Evolutionary conservation across 2,113 vertebrate species (phyloP).

Genomic region (Acanthochromis polyacanthus): DNA sequence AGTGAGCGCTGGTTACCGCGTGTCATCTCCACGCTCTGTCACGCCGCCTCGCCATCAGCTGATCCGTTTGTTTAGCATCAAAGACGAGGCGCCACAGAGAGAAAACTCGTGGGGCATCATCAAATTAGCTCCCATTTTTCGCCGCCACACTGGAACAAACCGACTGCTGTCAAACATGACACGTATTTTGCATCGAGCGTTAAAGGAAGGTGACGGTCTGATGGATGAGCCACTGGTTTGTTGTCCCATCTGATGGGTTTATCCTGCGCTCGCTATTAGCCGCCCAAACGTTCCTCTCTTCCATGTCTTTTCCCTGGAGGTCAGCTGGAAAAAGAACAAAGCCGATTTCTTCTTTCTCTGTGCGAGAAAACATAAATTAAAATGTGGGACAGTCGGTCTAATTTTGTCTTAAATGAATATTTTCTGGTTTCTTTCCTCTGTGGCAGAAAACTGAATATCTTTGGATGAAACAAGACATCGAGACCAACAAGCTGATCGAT

Average conservation of each 20-base stretch:
- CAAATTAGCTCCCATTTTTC: constrained; percentile 29
- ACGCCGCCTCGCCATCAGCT: constrained; percentile 38
- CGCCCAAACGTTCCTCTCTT: not conserved
- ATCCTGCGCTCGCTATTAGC: not conserved
- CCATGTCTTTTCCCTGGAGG: constrained; percentile 5
- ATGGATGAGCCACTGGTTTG: not conserved
- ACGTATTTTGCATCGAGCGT: not conserved
- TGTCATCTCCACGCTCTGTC: constrained; percentile 41
- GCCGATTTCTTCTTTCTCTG: not conserved
- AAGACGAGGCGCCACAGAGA: constrained; percentile 13
- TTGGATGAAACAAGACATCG: too few relatives aligned
- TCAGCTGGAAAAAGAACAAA: constrained; percentile 36
- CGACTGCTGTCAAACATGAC: constrained; percentile 6
- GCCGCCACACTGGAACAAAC: not conserved
- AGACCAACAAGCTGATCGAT: too few relatives aligned
- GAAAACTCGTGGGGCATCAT: constrained; percentile 10
- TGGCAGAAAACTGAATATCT: too few relatives aligned
- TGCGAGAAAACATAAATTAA: constrained; percentile 7
- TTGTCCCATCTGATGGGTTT: not conserved
- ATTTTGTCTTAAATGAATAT: too few relatives aligned
- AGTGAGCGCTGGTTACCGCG: constrained; percentile 10
- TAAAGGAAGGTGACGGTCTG: not conserved
- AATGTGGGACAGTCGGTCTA: not conserved
- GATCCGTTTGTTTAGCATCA: constrained; percentile 46
- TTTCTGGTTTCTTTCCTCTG: too few relatives aligned